Evolutionary conservation across 2,113 vertebrate species (phyloP).

Genomic region (Lepus europaeus): DNA sequence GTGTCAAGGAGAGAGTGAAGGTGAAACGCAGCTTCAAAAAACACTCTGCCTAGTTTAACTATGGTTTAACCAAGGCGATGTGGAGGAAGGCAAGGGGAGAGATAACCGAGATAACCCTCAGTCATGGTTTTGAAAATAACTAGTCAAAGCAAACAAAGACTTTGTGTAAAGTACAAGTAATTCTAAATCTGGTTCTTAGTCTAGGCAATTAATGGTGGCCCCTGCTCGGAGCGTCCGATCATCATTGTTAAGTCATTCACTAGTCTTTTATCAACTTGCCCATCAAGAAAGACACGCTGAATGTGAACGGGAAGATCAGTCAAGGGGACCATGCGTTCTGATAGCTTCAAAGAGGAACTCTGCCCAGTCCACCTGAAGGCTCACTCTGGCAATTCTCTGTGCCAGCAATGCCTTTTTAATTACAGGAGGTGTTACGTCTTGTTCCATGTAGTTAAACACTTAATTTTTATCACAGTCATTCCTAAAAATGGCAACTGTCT

Average conservation of each 20-base stretch:
- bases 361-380: neutral
- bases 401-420: neutral
- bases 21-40: neutral
- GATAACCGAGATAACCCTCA: neutral
- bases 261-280: neutral
- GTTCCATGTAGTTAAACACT: neutral
- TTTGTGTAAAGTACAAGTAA: neutral
- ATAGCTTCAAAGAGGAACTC: neutral
- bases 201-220: neutral
- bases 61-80: neutral
- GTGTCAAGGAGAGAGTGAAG: neutral
- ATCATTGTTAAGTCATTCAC: neutral
- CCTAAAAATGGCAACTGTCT: neutral
- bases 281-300: neutral
- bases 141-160: neutral
- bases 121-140: neutral
- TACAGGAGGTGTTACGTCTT: neutral
- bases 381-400: neutral
- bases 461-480: constrained; percentile 1
- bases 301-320: neutral
- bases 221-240: neutral
- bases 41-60: neutral
- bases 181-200: neutral
- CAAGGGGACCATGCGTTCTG: neutral
- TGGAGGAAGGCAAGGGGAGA: neutral